Evolutionary conservation across 2,888 invertebrate genomes (phyloP).

Genomic region (Oligia fasciuncula): DNA sequence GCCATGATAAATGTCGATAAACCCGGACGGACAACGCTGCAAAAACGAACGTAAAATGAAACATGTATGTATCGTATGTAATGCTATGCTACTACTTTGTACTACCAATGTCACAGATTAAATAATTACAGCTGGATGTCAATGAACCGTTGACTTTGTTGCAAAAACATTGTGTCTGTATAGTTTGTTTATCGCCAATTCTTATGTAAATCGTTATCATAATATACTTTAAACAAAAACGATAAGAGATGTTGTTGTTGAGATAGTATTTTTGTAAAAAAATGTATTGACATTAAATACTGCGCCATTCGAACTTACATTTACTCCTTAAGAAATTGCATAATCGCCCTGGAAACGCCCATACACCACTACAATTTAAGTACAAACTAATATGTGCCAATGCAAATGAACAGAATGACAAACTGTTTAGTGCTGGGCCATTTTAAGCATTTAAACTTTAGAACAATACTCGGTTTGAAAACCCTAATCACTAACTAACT

Average conservation of each 20-base stretch:
- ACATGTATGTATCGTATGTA: conserved; percentile 14
- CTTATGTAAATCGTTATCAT: conserved; percentile 74
- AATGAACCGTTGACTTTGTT: conserved; percentile 73
- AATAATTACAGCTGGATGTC: conserved; percentile 66
- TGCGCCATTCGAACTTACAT: neutral
- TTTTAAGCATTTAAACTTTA: neutral
- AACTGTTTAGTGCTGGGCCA: neutral
- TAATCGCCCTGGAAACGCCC: neutral
- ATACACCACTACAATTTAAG: neutral
- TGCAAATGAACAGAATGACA: neutral
- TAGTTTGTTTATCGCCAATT: conserved; percentile 69
- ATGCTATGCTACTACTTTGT: conserved; percentile 46
- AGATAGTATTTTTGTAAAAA: conserved; percentile 27
- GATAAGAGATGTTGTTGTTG: conserved; percentile 58
- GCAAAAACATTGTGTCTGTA: conserved; percentile 63
- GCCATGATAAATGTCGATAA: conserved; percentile 49
- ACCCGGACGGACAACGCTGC: conserved; percentile 26
- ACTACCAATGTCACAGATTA: conserved; percentile 67
- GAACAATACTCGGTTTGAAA: neutral
- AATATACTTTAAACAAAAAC: conserved; percentile 46
- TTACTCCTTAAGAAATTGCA: neutral
- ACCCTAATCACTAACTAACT: neutral
- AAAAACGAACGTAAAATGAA: conserved; percentile 10
- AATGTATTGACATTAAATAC: neutral
- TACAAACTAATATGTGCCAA: neutral